Evolutionary conservation across 2,888 invertebrate species (phyloP), one percentile per base, ranked within the genome.

Genomic region (Zaprionus bogoriensis): DNA sequence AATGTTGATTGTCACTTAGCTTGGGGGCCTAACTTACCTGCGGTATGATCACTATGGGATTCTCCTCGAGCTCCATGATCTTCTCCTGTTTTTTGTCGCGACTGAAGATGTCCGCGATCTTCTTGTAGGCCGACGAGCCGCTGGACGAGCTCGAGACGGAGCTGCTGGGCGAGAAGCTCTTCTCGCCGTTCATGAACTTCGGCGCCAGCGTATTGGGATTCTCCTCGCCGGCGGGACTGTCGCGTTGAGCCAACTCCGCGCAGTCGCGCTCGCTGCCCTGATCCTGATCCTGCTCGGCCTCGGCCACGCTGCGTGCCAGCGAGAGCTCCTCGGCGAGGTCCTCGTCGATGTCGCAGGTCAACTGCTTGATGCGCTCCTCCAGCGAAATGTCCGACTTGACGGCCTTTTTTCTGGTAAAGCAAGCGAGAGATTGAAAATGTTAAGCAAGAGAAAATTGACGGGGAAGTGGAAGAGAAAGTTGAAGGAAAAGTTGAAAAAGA

Each of bases 341-440:
- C 44, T 96, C 96, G 65, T 96, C 96, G 32, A 96, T 94, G 89
- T 96, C 95, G 87, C 96, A 96, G 1, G 97, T 97, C 46, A 97
- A 91, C 87, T 95, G 95, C 44, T 96, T 94, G 72, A 97, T 96
- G 66, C 97, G 93, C 87, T 97, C 97, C 57, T 96, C 96, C 32
- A 97, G 92, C 0, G 96, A 96, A 51, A 96, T 94, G 74, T 96
- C 96, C 10, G 90, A 88, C 70, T 90, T 90, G 14, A 89, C 86
- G 45, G 89, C 85, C 57, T 91, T 91, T 87, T 91, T 91, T 52
- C 91, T 91, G n/a, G n/a, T n/a, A n/a, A n/a, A n/a, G n/a, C n/a
- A n/a, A n/a, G n/a, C n/a, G n/a, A n/a, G n/a, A n/a, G n/a, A n/a
- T n/a, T n/a, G 6, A 14, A 4, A n/a, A 5, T 4, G 27, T 17